phyloP scores from a whole-genome alignment of 2,113 vertebrate genomes.

The Misgurnus anguillicaudatus region DNA sequence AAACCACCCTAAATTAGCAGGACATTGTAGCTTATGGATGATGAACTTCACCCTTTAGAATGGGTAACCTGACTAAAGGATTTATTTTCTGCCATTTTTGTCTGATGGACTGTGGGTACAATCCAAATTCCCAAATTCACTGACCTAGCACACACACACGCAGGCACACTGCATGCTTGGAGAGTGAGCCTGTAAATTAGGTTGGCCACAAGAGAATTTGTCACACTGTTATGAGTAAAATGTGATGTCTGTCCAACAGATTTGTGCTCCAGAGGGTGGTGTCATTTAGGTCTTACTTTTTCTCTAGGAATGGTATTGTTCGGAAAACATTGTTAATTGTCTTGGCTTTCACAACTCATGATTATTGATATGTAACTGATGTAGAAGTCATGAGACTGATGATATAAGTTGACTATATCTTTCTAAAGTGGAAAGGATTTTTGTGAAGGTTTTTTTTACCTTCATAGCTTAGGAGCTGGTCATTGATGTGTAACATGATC shows the following conservation, averaged over 20 bases:
- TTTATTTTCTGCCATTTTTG: conserved; percentile 11
- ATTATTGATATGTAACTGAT: neutral
- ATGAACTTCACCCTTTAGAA: neutral
- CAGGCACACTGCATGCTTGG: conserved; percentile 27
- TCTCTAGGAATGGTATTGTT: conserved; percentile 19
- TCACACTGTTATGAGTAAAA: conserved; percentile 44
- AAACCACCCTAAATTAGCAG: neutral
- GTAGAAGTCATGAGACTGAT: neutral
- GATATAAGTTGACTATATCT: too few species aligned
- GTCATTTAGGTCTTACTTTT: neutral
- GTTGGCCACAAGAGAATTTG: conserved; percentile 59
- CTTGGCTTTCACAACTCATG: neutral
- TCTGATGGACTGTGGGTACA: neutral
- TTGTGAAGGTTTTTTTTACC: too few species aligned
- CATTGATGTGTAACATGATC: neutral
- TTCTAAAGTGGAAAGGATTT: too few species aligned
- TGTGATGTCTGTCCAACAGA: conserved; percentile 47
- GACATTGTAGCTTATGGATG: neutral
- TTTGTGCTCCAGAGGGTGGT: conserved; percentile 57
- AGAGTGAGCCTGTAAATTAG: conserved; percentile 44
- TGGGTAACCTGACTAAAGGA: neutral
- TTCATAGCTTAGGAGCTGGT: neutral
- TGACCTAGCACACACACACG: conserved; percentile 6
- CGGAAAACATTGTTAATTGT: conserved; percentile 22
- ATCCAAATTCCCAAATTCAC: conserved; percentile 26